Conservation (phyloP, 2,113 vertebrate species). For the Anhinga rufa region DNA sequence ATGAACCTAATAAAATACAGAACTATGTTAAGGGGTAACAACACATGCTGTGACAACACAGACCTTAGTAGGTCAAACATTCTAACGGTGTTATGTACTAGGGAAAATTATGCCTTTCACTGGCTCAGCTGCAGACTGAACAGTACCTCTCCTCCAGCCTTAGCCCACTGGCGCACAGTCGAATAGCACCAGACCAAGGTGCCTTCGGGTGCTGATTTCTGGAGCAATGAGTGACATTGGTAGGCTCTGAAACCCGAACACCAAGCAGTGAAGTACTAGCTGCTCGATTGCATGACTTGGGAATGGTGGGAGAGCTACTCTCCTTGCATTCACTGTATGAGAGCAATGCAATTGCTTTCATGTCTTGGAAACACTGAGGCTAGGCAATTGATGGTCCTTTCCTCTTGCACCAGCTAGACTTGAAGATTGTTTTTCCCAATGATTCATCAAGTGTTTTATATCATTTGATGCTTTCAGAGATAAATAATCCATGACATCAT, state of each 20-base stretch:
- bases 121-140: neutral
- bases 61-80: neutral
- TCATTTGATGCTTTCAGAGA: neutral
- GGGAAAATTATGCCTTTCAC: neutral
- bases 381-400: neutral
- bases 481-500: neutral
- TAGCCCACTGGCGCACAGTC: neutral
- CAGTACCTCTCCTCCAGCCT: neutral
- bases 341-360: neutral
- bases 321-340: neutral
- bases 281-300: neutral
- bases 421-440: neutral
- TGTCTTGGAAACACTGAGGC: neutral
- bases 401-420: neutral
- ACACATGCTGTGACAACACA: neutral
- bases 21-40: neutral
- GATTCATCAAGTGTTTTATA: neutral
- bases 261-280: neutral
- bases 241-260: neutral
- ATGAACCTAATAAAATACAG: neutral
- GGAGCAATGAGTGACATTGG: neutral
- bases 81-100: accelerated
- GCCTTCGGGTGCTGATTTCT: neutral
- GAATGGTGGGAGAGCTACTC: neutral
- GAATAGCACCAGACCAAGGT: neutral